Evolutionary conservation across 2,888 invertebrate species (phyloP), one percentile per base, ranked within the genome.

Genomic region (Lasioglossum villosulum): DNA sequence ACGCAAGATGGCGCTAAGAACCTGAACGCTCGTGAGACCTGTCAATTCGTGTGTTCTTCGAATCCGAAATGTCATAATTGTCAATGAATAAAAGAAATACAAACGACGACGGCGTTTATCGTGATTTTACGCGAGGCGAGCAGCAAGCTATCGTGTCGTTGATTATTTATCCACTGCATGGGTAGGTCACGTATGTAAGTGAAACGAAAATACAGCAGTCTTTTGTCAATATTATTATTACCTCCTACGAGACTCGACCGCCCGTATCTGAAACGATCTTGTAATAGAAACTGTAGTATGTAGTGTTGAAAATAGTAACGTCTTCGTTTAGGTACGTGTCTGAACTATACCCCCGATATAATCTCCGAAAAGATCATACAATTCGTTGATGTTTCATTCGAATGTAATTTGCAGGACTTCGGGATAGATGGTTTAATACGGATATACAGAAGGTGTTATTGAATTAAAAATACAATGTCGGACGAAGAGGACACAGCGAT

Each of bases 401-500:
- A 27, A 3, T 16, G 19, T 10, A 37, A 59, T 74, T 79, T 79
- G 6, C 79, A 82, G 85, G 42, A 76, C 48, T 4, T 14, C 42
- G 14, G 23, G 23, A 6, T 27, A 30, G 34, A 37, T 76, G 14
- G 6, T 75, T 79, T 82, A 27, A 80, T 76, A 76, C 48, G 37
- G 80, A 74, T 59, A 56, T 6, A 30, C 16, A 23, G 3, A 27
- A 70, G 23, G 14, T 34, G 12, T 16, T 63, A 34, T 42, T n/a
- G 23, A 8, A 78, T 34, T 16, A 12, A 76, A 66, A 27, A 39
- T 63, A 91, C 84, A 81, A 94, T 94, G 94, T 94, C 94, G 14
- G 94, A 95, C 84, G 94, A 94, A 82, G 94, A 94, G 80, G 95
- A 95, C 83, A 94, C 94, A 78, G 91, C 94, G 56, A 93, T 94